Conservation (phyloP, 1,140 invertebrate genomes). For the Harlomillsia oculata region DNA sequence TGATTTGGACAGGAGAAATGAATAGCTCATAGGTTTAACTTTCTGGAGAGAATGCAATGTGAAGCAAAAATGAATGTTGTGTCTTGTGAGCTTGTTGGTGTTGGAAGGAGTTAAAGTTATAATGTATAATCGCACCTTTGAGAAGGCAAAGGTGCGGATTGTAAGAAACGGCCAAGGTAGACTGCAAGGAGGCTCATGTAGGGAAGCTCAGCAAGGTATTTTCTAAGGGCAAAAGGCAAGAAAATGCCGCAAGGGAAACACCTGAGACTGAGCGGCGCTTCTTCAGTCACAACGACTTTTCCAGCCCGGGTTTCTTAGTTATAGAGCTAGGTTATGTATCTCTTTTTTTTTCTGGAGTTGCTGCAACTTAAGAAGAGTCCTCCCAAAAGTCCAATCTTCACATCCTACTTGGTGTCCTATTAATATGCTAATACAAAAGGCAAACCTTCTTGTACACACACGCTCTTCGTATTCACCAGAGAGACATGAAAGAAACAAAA, state of each 20-base stretch:
- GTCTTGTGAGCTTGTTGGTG: too few species aligned
- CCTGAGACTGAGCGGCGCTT: conserved; percentile 35
- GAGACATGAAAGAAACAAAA: too few species aligned
- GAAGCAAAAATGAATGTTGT: too few species aligned
- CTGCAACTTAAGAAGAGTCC: not conserved
- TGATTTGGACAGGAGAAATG: too few species aligned
- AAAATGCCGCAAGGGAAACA: conserved; percentile 26
- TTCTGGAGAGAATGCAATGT: too few species aligned
- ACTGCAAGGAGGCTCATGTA: conserved; percentile 15
- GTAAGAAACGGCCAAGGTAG: conserved; percentile 12
- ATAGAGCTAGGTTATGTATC: not conserved
- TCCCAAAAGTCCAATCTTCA: not conserved
- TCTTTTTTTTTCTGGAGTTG: not conserved
- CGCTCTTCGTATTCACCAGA: too few species aligned
- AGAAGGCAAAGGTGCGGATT: not conserved
- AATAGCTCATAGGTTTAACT: too few species aligned
- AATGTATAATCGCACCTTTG: not conserved
- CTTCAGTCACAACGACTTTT: not conserved
- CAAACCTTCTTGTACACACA: conserved; percentile 2
- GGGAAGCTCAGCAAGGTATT: conserved; percentile 11
- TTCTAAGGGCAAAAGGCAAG: conserved; percentile 3
- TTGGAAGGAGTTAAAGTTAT: too few species aligned
- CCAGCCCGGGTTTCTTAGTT: too few species aligned
- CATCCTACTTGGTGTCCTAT: conserved; percentile 21
- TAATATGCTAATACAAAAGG: conserved; percentile 31